Percentiles rank a stretch among this genome's conserved stretches.
Conservation (phyloP, 37 sponge, comb jelly and placozoan species). For the Aphrocallistes beatrix region DNA sequence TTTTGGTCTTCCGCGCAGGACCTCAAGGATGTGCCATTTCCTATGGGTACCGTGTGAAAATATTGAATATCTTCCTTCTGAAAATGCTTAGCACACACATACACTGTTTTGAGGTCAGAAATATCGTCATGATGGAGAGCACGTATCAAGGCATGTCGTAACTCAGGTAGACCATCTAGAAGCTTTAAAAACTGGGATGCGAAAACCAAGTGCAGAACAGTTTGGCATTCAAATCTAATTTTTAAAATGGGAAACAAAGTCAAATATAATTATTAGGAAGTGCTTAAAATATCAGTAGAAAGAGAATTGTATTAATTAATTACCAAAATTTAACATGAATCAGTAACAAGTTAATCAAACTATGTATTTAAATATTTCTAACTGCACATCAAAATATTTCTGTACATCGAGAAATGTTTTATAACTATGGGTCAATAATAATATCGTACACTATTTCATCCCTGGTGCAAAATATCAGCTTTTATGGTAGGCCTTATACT, state of each 20-base stretch:
- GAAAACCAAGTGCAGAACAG: too few species aligned
- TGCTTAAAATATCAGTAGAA: too few species aligned
- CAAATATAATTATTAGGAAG: too few species aligned
- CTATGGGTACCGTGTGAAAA: not conserved
- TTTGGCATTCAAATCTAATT: too few species aligned
- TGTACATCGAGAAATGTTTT: not conserved
- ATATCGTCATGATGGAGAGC: conserved; percentile 1
- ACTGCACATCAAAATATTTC: too few species aligned
- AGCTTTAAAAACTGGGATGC: too few species aligned
- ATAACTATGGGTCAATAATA: not conserved
- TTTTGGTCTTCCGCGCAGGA: not conserved
- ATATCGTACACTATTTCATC: conserved; percentile 4
- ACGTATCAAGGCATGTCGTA: not conserved
- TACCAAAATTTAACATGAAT: too few species aligned
- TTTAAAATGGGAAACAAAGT: too few species aligned
- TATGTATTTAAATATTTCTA: too few species aligned
- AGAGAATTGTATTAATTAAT: too few species aligned
- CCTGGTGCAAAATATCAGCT: not conserved
- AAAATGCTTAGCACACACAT: not conserved
- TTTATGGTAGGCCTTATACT: not conserved
- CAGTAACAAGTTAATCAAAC: too few species aligned
- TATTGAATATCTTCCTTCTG: not conserved
- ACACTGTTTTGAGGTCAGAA: not conserved
- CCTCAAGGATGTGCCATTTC: conserved; percentile 3
- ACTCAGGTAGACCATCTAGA: not conserved